Conservation (phyloP, 2,113 vertebrate species). For the Campylomormyrus numenius region DNA sequence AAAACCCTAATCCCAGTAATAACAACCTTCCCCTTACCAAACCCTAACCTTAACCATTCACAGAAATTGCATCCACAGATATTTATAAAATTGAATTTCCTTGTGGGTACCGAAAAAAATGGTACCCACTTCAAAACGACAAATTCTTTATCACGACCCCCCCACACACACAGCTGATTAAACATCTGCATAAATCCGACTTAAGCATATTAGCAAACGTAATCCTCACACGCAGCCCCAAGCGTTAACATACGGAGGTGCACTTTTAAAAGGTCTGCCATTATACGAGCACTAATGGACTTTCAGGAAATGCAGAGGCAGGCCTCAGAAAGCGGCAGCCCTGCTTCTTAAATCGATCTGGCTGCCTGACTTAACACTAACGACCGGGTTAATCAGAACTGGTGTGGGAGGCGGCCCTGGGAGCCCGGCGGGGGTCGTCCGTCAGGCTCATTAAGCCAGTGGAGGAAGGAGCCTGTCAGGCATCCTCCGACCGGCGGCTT, state of each 20-base stretch:
- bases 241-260: neutral
- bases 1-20: no score
- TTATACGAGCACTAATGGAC: neutral
- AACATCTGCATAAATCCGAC: neutral
- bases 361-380: neutral
- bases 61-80: no score
- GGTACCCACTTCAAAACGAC: no score
- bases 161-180: neutral
- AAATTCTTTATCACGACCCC: neutral
- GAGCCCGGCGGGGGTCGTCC: neutral
- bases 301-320: neutral
- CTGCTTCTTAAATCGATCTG: neutral
- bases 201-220: neutral
- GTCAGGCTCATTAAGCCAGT: neutral
- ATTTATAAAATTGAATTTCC: no score
- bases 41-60: no score
- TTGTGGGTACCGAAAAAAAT: no score
- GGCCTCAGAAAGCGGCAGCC: neutral
- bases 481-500: slow-evolving; percentile 14
- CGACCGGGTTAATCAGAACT: neutral
- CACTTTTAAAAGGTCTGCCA: neutral
- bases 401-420: neutral
- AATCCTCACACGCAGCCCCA: neutral
- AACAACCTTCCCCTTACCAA: no score
- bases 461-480: neutral